These are phyloP conservation scores for Aurelia sp. DNA, from an alignment of 30 jellyfish, hydroid and myxozoan genomes.

Conservation along the genomic window DNA sequence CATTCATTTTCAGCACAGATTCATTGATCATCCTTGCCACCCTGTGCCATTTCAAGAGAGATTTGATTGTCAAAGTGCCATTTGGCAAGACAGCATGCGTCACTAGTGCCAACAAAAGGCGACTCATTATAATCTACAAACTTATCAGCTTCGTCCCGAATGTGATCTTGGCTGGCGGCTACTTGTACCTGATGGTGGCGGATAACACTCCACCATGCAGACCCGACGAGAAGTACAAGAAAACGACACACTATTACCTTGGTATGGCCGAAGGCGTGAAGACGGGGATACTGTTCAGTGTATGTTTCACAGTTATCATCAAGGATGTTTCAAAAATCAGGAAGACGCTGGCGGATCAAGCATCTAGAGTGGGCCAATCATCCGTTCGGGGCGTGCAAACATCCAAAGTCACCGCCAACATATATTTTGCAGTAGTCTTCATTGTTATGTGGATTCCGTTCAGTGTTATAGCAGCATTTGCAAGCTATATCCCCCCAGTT, in stretches of 20 bases:
- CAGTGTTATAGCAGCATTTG: constrained; percentile 49
- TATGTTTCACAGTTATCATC: constrained; percentile 67
- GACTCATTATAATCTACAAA: constrained; percentile 2
- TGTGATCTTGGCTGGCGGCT: constrained; percentile 49
- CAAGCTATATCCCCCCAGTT: constrained; percentile 60
- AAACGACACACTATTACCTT: constrained; percentile 64
- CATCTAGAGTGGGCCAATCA: constrained; percentile 46
- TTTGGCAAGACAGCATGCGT: constrained; percentile 62
- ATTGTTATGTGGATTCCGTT: constrained; percentile 79
- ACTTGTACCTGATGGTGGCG: constrained; percentile 53
- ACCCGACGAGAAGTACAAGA: constrained; percentile 60
- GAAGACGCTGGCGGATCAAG: constrained; percentile 56
- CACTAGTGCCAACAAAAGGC: constrained; percentile 23
- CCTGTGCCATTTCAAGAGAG: constrained; percentile 66
- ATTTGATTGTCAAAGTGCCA: constrained; percentile 70
- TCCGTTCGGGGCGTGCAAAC: constrained; percentile 40
- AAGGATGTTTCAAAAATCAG: constrained; percentile 69
- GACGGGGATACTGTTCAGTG: constrained; percentile 48
- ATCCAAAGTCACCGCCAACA: constrained; percentile 59
- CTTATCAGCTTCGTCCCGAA: constrained; percentile 57
- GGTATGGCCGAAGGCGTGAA: constrained; percentile 72
- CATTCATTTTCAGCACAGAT: constrained; percentile 53
- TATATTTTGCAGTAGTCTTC: constrained; percentile 69
- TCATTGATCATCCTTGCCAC: constrained; percentile 57
- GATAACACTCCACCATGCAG: constrained; percentile 54